Evolutionary conservation across 2,797 vertebrate genomes (phyloP).

Genomic region (Ceryle rudis): DNA sequence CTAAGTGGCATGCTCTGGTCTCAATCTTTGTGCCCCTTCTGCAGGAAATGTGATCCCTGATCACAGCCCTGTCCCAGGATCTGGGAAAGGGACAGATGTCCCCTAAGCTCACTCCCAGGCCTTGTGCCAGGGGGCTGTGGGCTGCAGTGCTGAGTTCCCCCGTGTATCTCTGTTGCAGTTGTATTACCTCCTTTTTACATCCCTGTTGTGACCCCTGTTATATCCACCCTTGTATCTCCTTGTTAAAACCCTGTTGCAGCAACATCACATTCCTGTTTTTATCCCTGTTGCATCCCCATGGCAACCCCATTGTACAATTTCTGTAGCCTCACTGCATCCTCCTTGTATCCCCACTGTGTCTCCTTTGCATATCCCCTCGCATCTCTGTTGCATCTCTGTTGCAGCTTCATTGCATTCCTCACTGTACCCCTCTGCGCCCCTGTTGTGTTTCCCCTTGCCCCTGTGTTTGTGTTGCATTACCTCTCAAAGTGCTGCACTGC

Average conservation of each 20-base stretch:
- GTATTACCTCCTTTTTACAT: rapidly evolving
- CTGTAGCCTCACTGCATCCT: not conserved
- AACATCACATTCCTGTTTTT: not conserved
- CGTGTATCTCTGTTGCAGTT: not conserved
- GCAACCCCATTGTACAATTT: not conserved
- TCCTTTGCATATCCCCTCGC: not conserved
- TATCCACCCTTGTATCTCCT: not conserved
- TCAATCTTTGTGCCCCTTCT: not conserved
- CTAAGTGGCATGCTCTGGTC: not conserved
- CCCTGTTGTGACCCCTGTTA: not conserved
- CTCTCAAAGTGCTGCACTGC: not conserved
- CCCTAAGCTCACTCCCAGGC: not conserved
- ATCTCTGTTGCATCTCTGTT: no score
- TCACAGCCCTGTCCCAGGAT: not conserved
- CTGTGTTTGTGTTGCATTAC: not conserved
- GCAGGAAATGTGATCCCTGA: not conserved
- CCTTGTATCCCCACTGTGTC: not conserved
- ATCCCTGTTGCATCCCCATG: not conserved
- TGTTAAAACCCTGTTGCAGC: not conserved
- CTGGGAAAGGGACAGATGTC: not conserved
- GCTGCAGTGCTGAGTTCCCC: rapidly evolving
- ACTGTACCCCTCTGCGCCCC: not conserved
- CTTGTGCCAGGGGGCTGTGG: not conserved
- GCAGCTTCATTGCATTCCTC: not conserved
- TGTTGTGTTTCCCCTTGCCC: not conserved